Percentiles rank a stretch among this genome's conserved stretches.
Evolutionary conservation across 2,888 invertebrate species (phyloP).

Genomic region (Melanotus villosus): DNA sequence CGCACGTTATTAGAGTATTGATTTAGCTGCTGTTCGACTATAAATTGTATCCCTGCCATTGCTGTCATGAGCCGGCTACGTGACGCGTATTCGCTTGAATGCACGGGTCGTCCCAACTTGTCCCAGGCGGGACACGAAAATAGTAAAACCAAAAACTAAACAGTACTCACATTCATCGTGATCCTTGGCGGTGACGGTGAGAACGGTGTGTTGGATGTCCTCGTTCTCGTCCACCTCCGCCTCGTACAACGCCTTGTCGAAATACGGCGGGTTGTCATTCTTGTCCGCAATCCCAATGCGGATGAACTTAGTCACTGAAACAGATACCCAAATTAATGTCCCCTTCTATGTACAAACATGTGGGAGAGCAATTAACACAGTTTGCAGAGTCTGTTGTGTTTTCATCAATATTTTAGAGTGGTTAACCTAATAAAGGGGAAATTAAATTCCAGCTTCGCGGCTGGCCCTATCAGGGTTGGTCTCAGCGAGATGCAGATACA

Average conservation of each 20-base stretch:
- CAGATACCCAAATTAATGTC: conserved; percentile 55
- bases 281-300: conserved; percentile 98
- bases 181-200: conserved; percentile 99
- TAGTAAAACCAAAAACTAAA: conserved; percentile 34
- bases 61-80: conserved; percentile 48
- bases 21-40: conserved; percentile 47
- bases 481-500: background rate
- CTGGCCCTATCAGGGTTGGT: background rate
- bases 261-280: conserved; percentile 99
- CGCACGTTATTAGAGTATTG: conserved; percentile 54
- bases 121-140: conserved; percentile 7
- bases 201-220: conserved; percentile 96
- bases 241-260: conserved; percentile 96
- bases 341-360: conserved; percentile 17
- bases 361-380: conserved; percentile 30
- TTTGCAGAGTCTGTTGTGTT: conserved; percentile 21
- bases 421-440: conserved; percentile 24
- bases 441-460: conserved; percentile 21
- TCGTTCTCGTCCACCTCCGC: conserved; percentile 99
- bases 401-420: conserved; percentile 21
- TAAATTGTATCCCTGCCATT: conserved; percentile 48
- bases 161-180: conserved; percentile 96
- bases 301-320: conserved; percentile 98
- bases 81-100: conserved; percentile 35
- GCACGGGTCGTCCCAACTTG: conserved; percentile 17